phyloP scores from a whole-genome alignment of 2,797 vertebrate species.

The Eidolon dupreanum region DNA sequence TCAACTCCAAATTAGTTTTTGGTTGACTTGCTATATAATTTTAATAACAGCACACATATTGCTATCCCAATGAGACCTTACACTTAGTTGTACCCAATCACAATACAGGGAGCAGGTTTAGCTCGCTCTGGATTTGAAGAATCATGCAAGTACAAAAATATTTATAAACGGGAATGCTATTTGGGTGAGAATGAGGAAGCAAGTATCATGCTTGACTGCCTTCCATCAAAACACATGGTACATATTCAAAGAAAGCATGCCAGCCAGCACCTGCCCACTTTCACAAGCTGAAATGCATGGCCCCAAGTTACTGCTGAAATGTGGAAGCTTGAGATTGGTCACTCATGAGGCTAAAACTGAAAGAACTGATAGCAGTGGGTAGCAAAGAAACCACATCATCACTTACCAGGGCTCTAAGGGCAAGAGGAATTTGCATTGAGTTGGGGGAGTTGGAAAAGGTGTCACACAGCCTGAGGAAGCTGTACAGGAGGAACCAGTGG shows the following conservation, averaged over 20 bases:
- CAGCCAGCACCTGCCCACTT: background rate
- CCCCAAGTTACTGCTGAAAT: background rate
- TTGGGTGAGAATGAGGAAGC: background rate
- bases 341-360: background rate
- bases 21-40: background rate
- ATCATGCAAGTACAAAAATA: background rate
- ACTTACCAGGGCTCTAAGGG: background rate
- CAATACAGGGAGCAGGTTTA: background rate
- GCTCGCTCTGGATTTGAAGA: background rate
- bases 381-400: background rate
- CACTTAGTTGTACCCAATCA: background rate
- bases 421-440: background rate
- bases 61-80: background rate
- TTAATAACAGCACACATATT: background rate
- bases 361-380: background rate
- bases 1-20: background rate
- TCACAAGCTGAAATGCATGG: too few species aligned
- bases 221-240: background rate
- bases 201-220: background rate
- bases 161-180: background rate
- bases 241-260: background rate
- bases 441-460: too few species aligned
- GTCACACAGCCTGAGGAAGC: background rate
- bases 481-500: rapidly evolving
- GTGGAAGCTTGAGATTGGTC: background rate